Evolutionary conservation across 2,113 vertebrate genomes (phyloP).

Genomic region (Halichoerus grypus): DNA sequence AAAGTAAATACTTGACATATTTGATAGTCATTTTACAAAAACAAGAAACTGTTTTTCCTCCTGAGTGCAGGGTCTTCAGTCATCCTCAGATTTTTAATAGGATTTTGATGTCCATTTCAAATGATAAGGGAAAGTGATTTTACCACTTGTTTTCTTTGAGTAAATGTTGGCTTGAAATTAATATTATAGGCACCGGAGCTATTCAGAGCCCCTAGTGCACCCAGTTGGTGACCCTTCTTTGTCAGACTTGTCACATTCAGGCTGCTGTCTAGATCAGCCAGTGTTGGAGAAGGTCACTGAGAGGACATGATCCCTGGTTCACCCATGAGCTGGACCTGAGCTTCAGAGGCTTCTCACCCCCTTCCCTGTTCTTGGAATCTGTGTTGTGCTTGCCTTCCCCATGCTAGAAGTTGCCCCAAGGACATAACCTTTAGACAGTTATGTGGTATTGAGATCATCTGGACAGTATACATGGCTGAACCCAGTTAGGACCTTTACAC

Average conservation of each 20-base stretch:
- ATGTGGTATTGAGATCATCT: background rate
- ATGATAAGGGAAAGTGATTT: slow-evolving; percentile 62
- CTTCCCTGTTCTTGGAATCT: background rate
- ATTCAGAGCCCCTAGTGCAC: background rate
- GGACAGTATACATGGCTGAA: background rate
- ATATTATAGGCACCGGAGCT: slow-evolving; percentile 2
- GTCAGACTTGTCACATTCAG: background rate
- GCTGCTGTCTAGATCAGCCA: background rate
- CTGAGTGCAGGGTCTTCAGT: slow-evolving; percentile 51
- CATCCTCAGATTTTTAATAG: slow-evolving; percentile 68
- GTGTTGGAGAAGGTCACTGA: background rate
- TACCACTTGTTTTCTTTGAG: slow-evolving; percentile 45
- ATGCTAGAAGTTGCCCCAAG: background rate
- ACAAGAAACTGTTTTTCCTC: slow-evolving; percentile 67
- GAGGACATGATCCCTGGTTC: background rate
- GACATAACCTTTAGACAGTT: background rate
- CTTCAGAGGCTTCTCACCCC: background rate
- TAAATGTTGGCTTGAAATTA: slow-evolving; percentile 63
- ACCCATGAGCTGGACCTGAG: background rate
- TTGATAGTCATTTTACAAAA: slow-evolving; percentile 71
- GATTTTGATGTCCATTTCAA: slow-evolving; percentile 70
- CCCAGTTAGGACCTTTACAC: background rate
- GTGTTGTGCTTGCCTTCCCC: background rate
- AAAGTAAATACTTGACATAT: slow-evolving; percentile 75
- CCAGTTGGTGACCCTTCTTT: background rate